These are phyloP conservation scores for Motacilla alba DNA, from an alignment of 2,113 vertebrate genomes.

Conservation along the genomic window DNA sequence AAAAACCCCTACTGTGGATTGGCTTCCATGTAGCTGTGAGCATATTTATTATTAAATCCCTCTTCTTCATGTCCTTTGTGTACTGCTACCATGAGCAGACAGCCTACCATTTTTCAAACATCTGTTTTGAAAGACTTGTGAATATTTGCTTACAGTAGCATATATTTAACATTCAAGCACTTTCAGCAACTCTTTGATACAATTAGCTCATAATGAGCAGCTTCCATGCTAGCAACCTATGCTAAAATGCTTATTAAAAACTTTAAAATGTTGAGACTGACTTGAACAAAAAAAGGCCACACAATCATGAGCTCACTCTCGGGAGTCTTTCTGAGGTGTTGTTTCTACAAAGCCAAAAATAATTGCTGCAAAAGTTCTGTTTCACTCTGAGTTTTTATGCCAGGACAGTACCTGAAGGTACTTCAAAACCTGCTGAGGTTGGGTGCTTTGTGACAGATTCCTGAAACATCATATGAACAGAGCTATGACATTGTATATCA, in stretches of 20 bases:
- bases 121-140: constrained; percentile 35
- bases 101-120: constrained; percentile 31
- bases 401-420: not conserved
- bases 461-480: not conserved
- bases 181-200: constrained; percentile 66
- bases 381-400: not conserved
- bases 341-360: constrained; percentile 16
- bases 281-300: constrained; percentile 12
- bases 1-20: not conserved
- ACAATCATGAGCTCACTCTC: not conserved
- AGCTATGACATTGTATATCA: not conserved
- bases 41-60: not conserved
- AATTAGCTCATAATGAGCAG: constrained; percentile 62
- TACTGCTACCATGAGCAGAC: not conserved
- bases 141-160: constrained; percentile 58
- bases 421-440: not conserved
- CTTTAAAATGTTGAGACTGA: constrained; percentile 30
- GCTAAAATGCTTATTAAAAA: constrained; percentile 55
- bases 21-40: not conserved
- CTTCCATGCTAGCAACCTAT: constrained; percentile 19
- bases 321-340: not conserved
- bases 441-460: not conserved
- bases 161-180: constrained; percentile 55
- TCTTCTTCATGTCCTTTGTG: not conserved
- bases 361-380: not conserved